Conservation (phyloP, 2,888 invertebrate species). For the Ptychoptera contaminata region DNA sequence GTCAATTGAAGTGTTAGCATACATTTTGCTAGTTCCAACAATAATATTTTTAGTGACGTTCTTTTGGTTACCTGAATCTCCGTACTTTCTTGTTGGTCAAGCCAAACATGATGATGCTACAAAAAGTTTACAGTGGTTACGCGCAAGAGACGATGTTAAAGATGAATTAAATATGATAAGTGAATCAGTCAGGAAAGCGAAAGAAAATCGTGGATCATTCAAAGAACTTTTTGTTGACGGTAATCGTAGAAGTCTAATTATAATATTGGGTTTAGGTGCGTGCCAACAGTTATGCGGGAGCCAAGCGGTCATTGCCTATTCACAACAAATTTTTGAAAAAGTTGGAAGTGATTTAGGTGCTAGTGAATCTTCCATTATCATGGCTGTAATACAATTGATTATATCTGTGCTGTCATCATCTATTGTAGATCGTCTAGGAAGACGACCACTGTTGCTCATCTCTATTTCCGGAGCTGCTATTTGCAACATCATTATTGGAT, state of each 20-base stretch:
- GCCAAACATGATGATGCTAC: constrained; percentile 36
- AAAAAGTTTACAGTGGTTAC: constrained; percentile 37
- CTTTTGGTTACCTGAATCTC: constrained; percentile 49
- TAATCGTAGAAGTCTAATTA: constrained; percentile 39
- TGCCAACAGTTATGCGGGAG: constrained; percentile 45
- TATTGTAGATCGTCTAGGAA: constrained; percentile 43
- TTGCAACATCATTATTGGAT: constrained; percentile 36
- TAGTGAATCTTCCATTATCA: constrained; percentile 35
- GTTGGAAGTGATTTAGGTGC: constrained; percentile 35
- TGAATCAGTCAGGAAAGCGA: constrained; percentile 37
- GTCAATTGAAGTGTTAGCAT: constrained; percentile 38
- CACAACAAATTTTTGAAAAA: constrained; percentile 43
- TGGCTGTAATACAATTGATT: constrained; percentile 37
- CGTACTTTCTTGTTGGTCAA: constrained; percentile 38
- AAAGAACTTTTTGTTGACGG: constrained; percentile 35
- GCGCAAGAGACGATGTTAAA: constrained; percentile 37
- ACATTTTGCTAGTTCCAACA: constrained; percentile 39
- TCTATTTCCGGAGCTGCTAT: constrained; percentile 40
- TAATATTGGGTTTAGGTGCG: constrained; percentile 42
- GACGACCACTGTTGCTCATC: constrained; percentile 41
- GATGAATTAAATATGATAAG: constrained; percentile 38
- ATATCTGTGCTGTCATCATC: constrained; percentile 40
- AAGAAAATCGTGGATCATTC: constrained; percentile 35
- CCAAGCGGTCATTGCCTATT: constrained; percentile 40
- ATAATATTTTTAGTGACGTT: constrained; percentile 39